Conservation (phyloP, 2,113 vertebrate genomes). For the Manacus vitellinus region DNA sequence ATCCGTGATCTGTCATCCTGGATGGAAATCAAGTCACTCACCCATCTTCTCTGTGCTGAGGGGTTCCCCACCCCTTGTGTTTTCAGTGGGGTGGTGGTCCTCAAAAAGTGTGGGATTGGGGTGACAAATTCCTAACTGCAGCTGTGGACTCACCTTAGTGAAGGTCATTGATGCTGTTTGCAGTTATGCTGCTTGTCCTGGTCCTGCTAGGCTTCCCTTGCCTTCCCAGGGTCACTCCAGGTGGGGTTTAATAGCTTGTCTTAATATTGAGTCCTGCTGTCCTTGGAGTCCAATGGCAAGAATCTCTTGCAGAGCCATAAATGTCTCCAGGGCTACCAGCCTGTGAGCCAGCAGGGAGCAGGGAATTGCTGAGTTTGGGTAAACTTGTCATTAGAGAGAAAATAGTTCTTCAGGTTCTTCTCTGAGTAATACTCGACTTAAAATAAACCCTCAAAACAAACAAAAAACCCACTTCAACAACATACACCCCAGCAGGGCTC, state of each 20-base stretch:
- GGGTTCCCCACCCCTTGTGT: neutral
- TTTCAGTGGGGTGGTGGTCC: neutral
- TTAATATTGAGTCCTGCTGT: neutral
- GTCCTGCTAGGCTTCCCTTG: neutral
- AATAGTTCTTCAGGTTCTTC: conserved; percentile 12
- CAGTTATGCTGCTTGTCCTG: neutral
- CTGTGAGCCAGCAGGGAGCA: conserved; percentile 5
- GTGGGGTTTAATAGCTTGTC: neutral
- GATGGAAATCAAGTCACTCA: neutral
- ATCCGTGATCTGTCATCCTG: neutral
- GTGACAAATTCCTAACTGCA: neutral
- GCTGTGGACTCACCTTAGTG: neutral
- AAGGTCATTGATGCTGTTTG: neutral
- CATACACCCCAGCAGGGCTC: neutral
- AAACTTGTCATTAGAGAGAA: conserved; percentile 15
- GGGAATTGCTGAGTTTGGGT: conserved; percentile 24
- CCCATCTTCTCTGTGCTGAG: neutral
- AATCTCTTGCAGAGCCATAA: neutral
- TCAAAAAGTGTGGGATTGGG: neutral
- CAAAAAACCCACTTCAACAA: neutral
- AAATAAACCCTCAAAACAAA: neutral
- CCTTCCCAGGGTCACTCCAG: neutral
- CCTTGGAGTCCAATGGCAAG: neutral
- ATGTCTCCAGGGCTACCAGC: neutral
- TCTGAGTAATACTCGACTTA: neutral